These are phyloP conservation scores for Podabrus alpinus DNA, from an alignment of 2,888 invertebrate species.

Conservation along the genomic window DNA sequence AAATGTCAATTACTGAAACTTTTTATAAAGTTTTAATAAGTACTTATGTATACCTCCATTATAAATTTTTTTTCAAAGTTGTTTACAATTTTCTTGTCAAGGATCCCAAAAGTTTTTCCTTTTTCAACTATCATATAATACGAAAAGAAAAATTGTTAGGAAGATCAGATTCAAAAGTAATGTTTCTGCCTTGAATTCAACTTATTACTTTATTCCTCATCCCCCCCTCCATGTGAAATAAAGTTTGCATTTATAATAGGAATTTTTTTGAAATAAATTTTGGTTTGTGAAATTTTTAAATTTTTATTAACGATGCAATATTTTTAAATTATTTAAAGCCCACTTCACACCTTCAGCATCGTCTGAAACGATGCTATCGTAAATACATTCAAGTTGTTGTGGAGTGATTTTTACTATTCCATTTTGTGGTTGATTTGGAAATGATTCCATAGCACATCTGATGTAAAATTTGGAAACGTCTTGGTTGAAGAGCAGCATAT, in stretches of 20 bases:
- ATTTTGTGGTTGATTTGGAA: slow-evolving; percentile 74
- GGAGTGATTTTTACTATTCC: slow-evolving; percentile 79
- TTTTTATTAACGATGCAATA: slow-evolving; percentile 77
- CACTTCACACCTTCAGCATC: slow-evolving; percentile 78
- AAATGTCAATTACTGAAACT: not conserved
- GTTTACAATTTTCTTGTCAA: not conserved
- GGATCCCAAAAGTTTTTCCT: not conserved
- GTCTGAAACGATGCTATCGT: slow-evolving; percentile 67
- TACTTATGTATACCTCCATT: not conserved
- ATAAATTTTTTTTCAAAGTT: not conserved
- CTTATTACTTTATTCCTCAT: no score
- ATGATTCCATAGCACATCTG: slow-evolving; percentile 71
- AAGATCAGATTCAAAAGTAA: no score
- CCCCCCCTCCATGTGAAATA: no score
- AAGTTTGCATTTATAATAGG: no score
- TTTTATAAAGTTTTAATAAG: not conserved
- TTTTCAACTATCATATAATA: not conserved
- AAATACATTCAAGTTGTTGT: slow-evolving; percentile 76
- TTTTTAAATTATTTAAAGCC: slow-evolving; percentile 81
- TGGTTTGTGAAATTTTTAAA: no score
- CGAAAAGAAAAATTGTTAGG: no score
- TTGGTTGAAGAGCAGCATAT: slow-evolving; percentile 70
- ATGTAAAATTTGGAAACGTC: slow-evolving; percentile 73
- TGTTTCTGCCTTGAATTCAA: no score
- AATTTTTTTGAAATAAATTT: no score